These are phyloP conservation scores for Mystacides longicornis DNA, from an alignment of 2,888 invertebrate genomes.

Conservation along the genomic window DNA sequence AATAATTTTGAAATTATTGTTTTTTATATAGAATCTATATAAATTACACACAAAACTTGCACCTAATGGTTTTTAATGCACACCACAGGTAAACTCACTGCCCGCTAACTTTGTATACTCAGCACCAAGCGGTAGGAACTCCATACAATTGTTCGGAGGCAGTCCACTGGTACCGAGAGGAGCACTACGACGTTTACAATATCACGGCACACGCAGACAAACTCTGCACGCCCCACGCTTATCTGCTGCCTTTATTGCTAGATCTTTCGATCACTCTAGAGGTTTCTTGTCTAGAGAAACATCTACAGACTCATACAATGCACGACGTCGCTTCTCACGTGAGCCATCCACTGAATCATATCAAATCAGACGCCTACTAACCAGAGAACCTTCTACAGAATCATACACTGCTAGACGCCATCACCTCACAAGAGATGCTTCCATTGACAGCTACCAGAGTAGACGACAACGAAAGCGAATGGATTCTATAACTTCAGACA, in stretches of 20 bases:
- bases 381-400: conserved; percentile 24
- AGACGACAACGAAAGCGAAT: conserved; percentile 39
- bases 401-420: conserved; percentile 20
- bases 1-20: no score
- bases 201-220: conserved; percentile 40
- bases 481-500: conserved; percentile 41
- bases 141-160: conserved; percentile 29
- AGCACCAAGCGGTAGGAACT: conserved; percentile 49
- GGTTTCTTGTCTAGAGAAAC: conserved; percentile 23
- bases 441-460: conserved; percentile 25
- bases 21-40: no score
- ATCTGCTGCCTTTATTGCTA: conserved; percentile 18
- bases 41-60: no score
- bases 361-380: conserved; percentile 21
- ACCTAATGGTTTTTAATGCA: no score
- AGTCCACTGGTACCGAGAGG: conserved; percentile 37
- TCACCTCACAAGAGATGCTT: conserved; percentile 25
- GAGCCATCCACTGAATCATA: conserved; percentile 24
- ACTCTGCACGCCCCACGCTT: conserved; percentile 48
- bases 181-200: conserved; percentile 34
- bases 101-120: conserved; percentile 82
- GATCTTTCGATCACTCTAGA: conserved; percentile 22
- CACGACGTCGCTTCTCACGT: conserved; percentile 20
- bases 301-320: conserved; percentile 25
- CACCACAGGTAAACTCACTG: conserved; percentile 60